These are phyloP conservation scores for Caenorhabditis wallacei DNA, from an alignment of 2,888 invertebrate species.

Conservation along the genomic window DNA sequence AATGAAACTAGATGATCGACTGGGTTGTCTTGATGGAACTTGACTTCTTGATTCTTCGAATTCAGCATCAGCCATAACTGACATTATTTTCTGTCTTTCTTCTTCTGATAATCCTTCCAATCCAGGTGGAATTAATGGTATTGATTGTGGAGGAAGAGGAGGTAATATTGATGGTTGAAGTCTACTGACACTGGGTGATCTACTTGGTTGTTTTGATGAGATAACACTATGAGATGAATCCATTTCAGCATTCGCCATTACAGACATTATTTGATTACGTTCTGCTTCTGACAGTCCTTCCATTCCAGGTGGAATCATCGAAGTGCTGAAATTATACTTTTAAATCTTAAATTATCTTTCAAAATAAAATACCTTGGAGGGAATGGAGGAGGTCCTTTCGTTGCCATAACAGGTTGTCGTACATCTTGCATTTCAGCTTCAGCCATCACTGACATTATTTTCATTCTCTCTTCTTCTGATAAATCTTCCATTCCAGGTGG, in stretches of 20 bases:
- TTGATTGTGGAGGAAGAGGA: conserved; percentile 11
- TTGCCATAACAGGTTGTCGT: conserved; percentile 19
- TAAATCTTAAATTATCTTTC: neutral
- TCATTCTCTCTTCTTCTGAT: conserved; percentile 86
- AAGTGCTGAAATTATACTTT: conserved; percentile 26
- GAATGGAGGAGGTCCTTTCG: conserved; percentile 31
- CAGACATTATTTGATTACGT: conserved; percentile 86
- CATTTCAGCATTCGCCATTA: conserved; percentile 84
- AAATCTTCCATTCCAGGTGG: conserved; percentile 78
- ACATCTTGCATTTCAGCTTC: conserved; percentile 72
- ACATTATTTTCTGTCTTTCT: conserved; percentile 86
- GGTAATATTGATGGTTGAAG: conserved; percentile 8
- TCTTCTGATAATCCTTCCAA: conserved; percentile 85
- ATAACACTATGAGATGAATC: conserved; percentile 35
- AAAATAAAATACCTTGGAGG: conserved; percentile 18
- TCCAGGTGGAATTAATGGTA: conserved; percentile 61
- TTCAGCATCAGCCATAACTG: conserved; percentile 87
- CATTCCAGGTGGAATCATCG: conserved; percentile 76
- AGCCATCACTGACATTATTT: conserved; percentile 87
- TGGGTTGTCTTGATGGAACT: conserved; percentile 49
- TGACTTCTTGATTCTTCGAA: conserved; percentile 73
- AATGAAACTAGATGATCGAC: conserved; percentile 52
- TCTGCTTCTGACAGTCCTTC: conserved; percentile 86
- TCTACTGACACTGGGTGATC: conserved; percentile 45
- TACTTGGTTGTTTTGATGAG: conserved; percentile 49